phyloP scores from a whole-genome alignment of 2,797 vertebrate genomes.

The Oreonectes daqikongensis region DNA sequence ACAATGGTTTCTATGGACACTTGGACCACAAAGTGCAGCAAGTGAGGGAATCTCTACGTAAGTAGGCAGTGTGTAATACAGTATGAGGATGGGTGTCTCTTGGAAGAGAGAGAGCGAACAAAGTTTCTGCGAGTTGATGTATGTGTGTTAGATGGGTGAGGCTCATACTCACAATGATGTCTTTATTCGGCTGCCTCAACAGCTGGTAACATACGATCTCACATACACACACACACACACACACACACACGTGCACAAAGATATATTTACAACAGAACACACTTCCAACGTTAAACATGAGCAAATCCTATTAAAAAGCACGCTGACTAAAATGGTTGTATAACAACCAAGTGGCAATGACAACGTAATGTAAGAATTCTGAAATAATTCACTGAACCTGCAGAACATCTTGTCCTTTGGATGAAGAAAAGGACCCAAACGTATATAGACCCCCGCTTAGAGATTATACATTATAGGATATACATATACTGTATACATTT shows the following conservation, averaged over 20 bases:
- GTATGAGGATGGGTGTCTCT: too few species aligned
- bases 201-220: slow-evolving; percentile 2
- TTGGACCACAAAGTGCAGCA: slow-evolving; percentile 38
- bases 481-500: not conserved
- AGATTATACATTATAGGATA: not conserved
- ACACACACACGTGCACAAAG: too few species aligned
- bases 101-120: not conserved
- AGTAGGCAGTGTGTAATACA: not conserved
- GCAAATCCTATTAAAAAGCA: not conserved
- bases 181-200: slow-evolving; percentile 48
- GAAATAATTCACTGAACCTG: not conserved
- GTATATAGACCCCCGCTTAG: not conserved
- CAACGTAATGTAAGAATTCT: not conserved
- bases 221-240: not conserved
- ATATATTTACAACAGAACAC: too few species aligned
- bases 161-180: slow-evolving; percentile 52
- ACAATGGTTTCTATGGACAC: slow-evolving; percentile 52
- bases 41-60: slow-evolving; percentile 35
- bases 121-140: not conserved
- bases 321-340: not conserved
- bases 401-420: not conserved
- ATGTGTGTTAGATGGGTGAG: slow-evolving; percentile 29
- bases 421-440: not conserved
- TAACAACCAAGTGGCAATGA: not conserved
- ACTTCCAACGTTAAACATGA: not conserved